Evolutionary conservation across 2,888 invertebrate genomes (phyloP).

Genomic region (Dynastes tityus): DNA sequence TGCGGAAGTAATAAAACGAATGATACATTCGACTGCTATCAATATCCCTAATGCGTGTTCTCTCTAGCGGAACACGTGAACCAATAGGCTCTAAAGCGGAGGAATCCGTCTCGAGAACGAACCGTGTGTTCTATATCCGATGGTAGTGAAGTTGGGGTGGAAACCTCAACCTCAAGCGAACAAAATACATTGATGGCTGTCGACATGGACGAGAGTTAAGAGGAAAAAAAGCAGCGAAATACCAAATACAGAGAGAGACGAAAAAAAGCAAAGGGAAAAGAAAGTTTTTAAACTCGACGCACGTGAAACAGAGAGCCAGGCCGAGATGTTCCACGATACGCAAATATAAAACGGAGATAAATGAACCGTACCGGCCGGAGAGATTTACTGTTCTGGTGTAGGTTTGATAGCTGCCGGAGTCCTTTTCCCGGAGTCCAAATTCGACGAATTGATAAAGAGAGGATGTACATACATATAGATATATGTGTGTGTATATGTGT

Average conservation of each 20-base stretch:
- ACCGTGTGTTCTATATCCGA: conserved; percentile 3
- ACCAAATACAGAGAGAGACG: background rate
- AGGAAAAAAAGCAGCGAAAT: background rate
- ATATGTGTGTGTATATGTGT: conserved; percentile 8
- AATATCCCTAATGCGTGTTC: conserved; percentile 46
- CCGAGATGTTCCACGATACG: conserved; percentile 58
- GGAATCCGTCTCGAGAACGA: conserved; percentile 36
- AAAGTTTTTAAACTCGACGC: conserved; percentile 39
- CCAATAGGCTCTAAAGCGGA: conserved; percentile 44
- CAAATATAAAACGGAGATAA: conserved; percentile 63
- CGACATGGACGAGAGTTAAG: background rate
- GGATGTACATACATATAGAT: background rate
- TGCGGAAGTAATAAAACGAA: conserved; percentile 42
- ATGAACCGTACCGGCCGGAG: conserved; percentile 61
- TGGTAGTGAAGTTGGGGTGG: background rate
- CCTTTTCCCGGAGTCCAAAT: conserved; percentile 50
- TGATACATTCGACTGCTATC: conserved; percentile 46
- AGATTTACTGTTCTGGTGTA: conserved; percentile 61
- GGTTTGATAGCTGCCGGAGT: conserved; percentile 56
- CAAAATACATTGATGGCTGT: background rate
- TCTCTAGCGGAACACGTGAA: conserved; percentile 44
- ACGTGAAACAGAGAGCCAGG: conserved; percentile 19
- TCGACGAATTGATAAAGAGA: conserved; percentile 42
- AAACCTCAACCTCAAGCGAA: conserved; percentile 5
- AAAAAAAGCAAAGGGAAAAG: conserved; percentile 10